A percentile compares a stretch with the other conserved stretches of the same genome.
phyloP scores from a whole-genome alignment of 53 echinoderm and acorn worm species.

The Apostichopus leukothele region DNA sequence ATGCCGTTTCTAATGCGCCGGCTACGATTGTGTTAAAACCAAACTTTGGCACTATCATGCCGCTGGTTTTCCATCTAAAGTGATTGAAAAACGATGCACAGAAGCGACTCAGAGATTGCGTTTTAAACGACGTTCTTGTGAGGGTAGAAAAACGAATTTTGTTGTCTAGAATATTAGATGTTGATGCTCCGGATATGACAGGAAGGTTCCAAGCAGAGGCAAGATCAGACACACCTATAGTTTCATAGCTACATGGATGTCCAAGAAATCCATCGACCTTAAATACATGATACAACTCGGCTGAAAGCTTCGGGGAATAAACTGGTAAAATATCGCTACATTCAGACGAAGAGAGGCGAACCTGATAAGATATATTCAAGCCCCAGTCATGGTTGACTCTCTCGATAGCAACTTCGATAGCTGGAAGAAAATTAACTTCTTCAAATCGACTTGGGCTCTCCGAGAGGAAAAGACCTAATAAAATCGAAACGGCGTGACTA shows the following conservation, averaged over 20 bases:
- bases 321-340: background rate
- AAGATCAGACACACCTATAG: conserved; percentile 47
- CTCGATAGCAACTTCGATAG: conserved; percentile 55
- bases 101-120: conserved; percentile 46
- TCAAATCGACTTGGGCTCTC: conserved; percentile 9
- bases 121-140: conserved; percentile 51
- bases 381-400: conserved; percentile 32
- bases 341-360: background rate
- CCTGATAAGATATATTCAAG: background rate
- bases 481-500: background rate
- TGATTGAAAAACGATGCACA: conserved; percentile 40
- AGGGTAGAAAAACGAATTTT: conserved; percentile 59
- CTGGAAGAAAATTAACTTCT: conserved; percentile 27
- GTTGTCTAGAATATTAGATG: conserved; percentile 48
- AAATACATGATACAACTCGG: conserved; percentile 38
- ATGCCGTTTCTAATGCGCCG: background rate
- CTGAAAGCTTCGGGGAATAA: background rate
- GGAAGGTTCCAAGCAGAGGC: conserved; percentile 68
- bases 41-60: background rate
- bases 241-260: conserved; percentile 56
- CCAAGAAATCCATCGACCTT: conserved; percentile 53
- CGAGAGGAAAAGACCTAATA: background rate
- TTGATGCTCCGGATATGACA: conserved; percentile 50
- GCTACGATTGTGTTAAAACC: background rate
- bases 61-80: conserved; percentile 52